Evolutionary conservation across 2,797 vertebrate species (phyloP).

Genomic region (Perodicticus potto): DNA sequence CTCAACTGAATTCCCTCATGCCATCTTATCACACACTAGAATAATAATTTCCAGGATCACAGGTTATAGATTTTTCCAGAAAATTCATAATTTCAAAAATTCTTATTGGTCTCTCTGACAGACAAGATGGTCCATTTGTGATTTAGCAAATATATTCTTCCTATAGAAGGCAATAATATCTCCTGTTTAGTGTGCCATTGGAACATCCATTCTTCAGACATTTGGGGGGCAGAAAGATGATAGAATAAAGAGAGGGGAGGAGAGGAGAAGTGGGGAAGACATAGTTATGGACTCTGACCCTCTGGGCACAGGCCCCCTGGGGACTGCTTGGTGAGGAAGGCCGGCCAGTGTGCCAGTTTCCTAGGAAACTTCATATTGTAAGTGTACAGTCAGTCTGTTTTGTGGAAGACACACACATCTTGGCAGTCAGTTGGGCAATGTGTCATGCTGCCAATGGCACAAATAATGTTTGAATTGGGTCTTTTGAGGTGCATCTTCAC

Average conservation of each 20-base stretch:
- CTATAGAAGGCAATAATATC: background rate
- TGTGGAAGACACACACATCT: background rate
- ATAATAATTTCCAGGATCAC: background rate
- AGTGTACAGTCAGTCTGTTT: background rate
- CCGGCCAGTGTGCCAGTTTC: background rate
- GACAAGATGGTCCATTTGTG: background rate
- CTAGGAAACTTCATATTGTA: background rate
- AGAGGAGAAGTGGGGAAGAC: background rate
- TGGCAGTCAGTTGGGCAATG: background rate
- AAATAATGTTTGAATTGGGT: background rate
- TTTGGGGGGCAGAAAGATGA: fast-evolving
- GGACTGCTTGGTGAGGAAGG: background rate
- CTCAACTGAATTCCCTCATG: background rate
- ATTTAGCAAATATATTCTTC: conserved; percentile 34
- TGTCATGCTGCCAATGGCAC: background rate
- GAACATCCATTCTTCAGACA: background rate
- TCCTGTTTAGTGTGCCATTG: background rate
- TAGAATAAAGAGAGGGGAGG: background rate
- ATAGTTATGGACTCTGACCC: background rate
- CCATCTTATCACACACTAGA: background rate
- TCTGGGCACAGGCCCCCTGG: background rate
- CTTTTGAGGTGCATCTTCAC: background rate
- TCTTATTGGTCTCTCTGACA: background rate
- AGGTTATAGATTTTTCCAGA: background rate
- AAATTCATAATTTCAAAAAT: conserved; percentile 17